Evolutionary conservation across 2,113 vertebrate species (phyloP).

Genomic region (Toxostoma redivivum): DNA sequence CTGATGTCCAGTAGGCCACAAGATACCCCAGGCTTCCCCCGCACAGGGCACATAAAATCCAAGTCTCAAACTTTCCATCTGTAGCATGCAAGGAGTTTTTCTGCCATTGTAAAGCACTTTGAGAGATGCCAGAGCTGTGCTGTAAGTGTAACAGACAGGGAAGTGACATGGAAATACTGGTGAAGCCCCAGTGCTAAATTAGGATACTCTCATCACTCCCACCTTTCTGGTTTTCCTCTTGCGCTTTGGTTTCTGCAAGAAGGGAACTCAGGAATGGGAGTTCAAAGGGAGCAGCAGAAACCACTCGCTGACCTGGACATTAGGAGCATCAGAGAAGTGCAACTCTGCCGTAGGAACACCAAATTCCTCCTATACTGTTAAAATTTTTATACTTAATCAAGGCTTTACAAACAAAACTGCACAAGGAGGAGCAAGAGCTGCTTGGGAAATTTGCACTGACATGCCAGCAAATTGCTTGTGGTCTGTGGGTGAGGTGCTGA

Average conservation of each 20-base stretch:
- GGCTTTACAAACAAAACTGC: background rate
- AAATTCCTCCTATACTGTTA: background rate
- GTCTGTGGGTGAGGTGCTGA: background rate
- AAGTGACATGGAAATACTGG: background rate
- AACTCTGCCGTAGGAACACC: background rate
- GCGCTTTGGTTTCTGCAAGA: background rate
- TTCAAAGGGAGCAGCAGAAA: background rate
- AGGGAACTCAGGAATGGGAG: fast-evolving
- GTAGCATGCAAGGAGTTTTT: background rate
- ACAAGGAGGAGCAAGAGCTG: background rate
- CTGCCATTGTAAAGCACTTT: background rate
- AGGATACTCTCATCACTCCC: background rate
- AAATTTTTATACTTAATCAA: background rate
- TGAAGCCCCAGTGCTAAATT: background rate
- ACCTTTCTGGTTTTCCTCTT: background rate
- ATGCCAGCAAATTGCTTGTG: background rate
- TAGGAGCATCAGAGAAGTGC: background rate
- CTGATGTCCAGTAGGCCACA: background rate
- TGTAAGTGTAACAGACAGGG: background rate
- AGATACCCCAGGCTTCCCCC: background rate
- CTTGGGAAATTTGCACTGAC: background rate
- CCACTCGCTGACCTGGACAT: background rate
- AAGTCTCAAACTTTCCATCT: background rate
- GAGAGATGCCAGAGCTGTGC: background rate
- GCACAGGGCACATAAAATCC: fast-evolving